phyloP scores from a whole-genome alignment of 1,140 invertebrate genomes.

The Zaprionus inermis region DNA sequence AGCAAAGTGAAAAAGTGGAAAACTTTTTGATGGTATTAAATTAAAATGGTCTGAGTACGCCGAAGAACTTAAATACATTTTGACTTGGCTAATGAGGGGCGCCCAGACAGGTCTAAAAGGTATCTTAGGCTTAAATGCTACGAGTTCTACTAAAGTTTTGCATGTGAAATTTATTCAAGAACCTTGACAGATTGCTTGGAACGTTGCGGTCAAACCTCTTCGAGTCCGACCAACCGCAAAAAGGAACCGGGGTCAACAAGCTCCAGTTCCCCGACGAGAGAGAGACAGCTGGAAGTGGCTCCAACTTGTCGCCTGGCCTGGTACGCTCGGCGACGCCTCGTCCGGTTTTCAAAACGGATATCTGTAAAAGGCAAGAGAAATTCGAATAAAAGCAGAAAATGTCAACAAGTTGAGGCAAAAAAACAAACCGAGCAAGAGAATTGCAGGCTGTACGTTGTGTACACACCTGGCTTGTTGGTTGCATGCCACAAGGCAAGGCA shows the following conservation, averaged over 20 bases:
- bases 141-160: no score
- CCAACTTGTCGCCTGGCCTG: conserved; percentile 8
- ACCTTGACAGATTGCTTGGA: not conserved
- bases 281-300: conserved; percentile 1
- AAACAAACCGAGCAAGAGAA: conserved; percentile 23
- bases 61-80: conserved; percentile 23
- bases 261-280: not conserved
- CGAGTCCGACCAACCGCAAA: not conserved
- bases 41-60: conserved; percentile 21
- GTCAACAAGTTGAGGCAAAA: conserved; percentile 50
- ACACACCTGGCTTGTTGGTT: not conserved
- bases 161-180: not conserved
- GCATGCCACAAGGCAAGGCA: conserved; percentile 5
- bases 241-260: not conserved
- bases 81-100: not conserved
- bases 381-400: conserved; percentile 47
- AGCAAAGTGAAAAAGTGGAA: conserved; percentile 60
- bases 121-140: not conserved
- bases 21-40: conserved; percentile 48
- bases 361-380: conserved; percentile 34
- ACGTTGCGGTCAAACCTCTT: not conserved
- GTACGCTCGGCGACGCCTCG: no score
- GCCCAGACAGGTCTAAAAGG: not conserved
- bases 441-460: not conserved
- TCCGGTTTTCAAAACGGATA: conserved; percentile 9